phyloP scores from a whole-genome alignment of 1,140 invertebrate genomes.

The Solenopsis fugax region DNA sequence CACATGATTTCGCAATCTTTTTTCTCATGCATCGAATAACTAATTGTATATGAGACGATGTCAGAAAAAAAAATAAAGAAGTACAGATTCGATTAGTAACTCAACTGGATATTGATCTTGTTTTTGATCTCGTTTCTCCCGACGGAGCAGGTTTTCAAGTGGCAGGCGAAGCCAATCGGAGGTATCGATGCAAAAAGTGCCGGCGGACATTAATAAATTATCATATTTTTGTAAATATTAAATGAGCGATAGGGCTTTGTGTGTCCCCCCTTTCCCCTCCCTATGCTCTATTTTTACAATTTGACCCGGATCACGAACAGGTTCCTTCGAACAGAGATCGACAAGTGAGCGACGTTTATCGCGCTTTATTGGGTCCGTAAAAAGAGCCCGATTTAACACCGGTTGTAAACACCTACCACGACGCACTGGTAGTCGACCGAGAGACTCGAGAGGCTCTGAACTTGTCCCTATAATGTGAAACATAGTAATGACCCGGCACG shows the following conservation, averaged over 20 bases:
- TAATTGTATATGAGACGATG: slow-evolving; percentile 4
- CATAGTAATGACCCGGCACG: slow-evolving; percentile 12
- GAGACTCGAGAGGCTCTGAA: neutral
- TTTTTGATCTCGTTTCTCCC: slow-evolving; percentile 54
- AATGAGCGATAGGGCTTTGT: slow-evolving; percentile 5
- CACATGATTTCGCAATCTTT: neutral
- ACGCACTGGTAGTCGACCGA: neutral
- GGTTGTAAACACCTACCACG: slow-evolving; percentile 38
- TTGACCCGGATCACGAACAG: slow-evolving; percentile 32
- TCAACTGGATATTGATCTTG: slow-evolving; percentile 61
- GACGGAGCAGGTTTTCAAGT: slow-evolving; percentile 49
- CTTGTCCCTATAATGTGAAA: neutral
- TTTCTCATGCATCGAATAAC: slow-evolving; percentile 29
- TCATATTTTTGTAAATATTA: slow-evolving; percentile 47
- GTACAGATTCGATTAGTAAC: slow-evolving; percentile 54
- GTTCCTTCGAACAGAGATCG: slow-evolving; percentile 20
- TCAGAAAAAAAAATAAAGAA: slow-evolving; percentile 46
- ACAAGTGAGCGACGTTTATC: slow-evolving; percentile 7
- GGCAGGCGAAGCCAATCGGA: slow-evolving; percentile 33
- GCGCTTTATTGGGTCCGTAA: slow-evolving; percentile 54
- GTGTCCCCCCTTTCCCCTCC: neutral
- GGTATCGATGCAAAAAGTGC: slow-evolving; percentile 43
- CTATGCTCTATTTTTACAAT: slow-evolving; percentile 18
- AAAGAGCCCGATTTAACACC: slow-evolving; percentile 33
- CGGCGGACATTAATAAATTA: slow-evolving; percentile 65